Evolutionary conservation across 92 coral and sea anemone species (phyloP).

Genomic region (Phymanthus crucifer): DNA sequence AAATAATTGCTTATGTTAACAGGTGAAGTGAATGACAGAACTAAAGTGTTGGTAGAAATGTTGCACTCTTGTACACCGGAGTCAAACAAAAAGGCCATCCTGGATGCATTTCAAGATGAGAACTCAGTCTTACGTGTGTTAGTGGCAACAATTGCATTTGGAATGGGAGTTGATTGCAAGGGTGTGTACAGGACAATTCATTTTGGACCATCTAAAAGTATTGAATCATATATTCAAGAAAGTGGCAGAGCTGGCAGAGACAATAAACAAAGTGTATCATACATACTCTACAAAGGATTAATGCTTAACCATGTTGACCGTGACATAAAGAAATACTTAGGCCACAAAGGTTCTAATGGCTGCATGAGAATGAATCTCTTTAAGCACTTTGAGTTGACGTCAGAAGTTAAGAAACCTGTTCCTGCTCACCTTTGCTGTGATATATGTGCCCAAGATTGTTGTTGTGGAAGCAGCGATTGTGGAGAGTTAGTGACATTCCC

Average conservation of each 20-base stretch:
- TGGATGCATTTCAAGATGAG: neutral
- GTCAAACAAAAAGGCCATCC: slow-evolving; percentile 21
- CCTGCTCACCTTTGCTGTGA: slow-evolving; percentile 11
- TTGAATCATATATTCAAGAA: slow-evolving; percentile 50
- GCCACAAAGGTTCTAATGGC: neutral
- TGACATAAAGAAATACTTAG: slow-evolving; percentile 42
- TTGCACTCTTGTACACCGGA: slow-evolving; percentile 43
- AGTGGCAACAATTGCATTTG: slow-evolving; percentile 19
- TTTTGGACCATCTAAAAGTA: slow-evolving; percentile 19
- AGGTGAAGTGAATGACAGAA: neutral
- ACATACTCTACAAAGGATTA: slow-evolving; percentile 50
- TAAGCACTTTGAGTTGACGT: slow-evolving; percentile 25
- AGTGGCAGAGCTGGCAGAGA: slow-evolving; percentile 68
- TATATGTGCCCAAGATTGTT: slow-evolving; percentile 3
- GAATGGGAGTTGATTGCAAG: slow-evolving; percentile 25
- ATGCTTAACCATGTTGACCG: slow-evolving; percentile 55
- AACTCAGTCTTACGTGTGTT: neutral
- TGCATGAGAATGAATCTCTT: slow-evolving; percentile 33
- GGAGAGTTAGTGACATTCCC: slow-evolving; percentile 6
- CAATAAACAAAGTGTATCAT: slow-evolving; percentile 45
- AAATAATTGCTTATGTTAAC: neutral
- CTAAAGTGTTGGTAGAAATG: slow-evolving; percentile 29
- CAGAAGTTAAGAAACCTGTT: neutral
- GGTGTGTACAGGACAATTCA: slow-evolving; percentile 8
- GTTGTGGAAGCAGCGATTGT: neutral